Base-by-base conservation (phyloP, 2,888 invertebrate species). In the Pyrgus malvae region DNA sequence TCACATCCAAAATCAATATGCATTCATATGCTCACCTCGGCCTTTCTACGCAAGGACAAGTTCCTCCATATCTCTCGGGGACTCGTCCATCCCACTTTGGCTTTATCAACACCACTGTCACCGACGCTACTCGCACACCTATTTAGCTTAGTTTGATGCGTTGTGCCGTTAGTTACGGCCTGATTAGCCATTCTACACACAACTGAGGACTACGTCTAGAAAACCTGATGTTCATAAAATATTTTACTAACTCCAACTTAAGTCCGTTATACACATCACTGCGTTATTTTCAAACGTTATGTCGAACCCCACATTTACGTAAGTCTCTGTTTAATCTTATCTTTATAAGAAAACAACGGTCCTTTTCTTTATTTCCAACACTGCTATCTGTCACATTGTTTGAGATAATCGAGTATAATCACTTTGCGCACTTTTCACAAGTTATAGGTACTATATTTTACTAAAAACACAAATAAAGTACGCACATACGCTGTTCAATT, bases 61-160 rank as follows among this genome's bases (percentile, higher is more conserved):
- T 90, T 90, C 64, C 90, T 80, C 90, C 90, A 90, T 70, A 90
- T 85, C 60, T 90, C 90, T 38, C 90, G 78, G 35, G 90, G 90
- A 74, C 88, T 89, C 16, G 80, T 84, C 90, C 90, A 90, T 64
- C 85, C 89, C 62, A 80, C 78, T 76, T 89, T 90, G 60, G 80
- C 62, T 76, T 86, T 90, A 73, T 89, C 89, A 64, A 72, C 63
- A 48, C 66, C 78, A 68, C 75, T 76, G 66, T 89, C 89, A 59
- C 80, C 82, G 54, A 89, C 90, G 66, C 79, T 87, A 67, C 90
- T 90, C 14, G 84, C 75, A 63, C 89, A 88, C 72, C 90, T 80
- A 56, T 76, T 68, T 64, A 90, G 65, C 69, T 86, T 90, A 49
- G 76, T 78, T 60, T 82, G 78, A 56, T 76, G 77, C 23, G 69